Conservation (phyloP, 2,888 invertebrate species). For the Cylindroiulus punctatus region DNA sequence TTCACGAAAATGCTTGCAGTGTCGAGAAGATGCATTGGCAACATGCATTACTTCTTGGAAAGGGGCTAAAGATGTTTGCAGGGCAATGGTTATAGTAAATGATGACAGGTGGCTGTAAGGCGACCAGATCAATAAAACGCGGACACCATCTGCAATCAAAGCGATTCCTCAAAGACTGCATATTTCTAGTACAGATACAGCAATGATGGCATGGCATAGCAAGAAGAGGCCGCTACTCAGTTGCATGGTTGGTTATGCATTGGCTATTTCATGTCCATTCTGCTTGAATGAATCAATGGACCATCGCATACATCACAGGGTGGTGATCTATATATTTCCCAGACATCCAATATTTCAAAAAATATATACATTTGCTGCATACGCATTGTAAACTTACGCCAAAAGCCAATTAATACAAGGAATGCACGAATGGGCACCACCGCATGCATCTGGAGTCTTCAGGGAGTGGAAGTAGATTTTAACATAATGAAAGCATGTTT, state of each 20-base stretch:
- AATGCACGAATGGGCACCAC: neutral
- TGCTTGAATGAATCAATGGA: constrained; percentile 9
- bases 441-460: neutral
- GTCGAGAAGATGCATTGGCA: neutral
- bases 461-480: neutral
- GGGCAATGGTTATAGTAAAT: neutral
- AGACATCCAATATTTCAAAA: neutral
- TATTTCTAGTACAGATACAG: neutral
- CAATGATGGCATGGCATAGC: neutral
- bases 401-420: neutral
- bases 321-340: neutral
- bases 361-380: neutral
- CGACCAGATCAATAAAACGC: neutral
- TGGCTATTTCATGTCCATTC: constrained; percentile 27
- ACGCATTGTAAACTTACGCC: neutral
- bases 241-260: constrained; percentile 27
- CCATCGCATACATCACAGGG: neutral
- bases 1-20: too few species aligned
- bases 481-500: neutral
- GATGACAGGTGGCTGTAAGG: neutral
- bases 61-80: neutral
- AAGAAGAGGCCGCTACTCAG: neutral
- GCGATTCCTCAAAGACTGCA: constrained; percentile 2
- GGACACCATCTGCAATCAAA: constrained; percentile 14
- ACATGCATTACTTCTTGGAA: neutral